Evolutionary conservation across 2,797 vertebrate genomes (phyloP), one percentile per base, ranked within the genome.

Genomic region (Danio albolineatus): DNA sequence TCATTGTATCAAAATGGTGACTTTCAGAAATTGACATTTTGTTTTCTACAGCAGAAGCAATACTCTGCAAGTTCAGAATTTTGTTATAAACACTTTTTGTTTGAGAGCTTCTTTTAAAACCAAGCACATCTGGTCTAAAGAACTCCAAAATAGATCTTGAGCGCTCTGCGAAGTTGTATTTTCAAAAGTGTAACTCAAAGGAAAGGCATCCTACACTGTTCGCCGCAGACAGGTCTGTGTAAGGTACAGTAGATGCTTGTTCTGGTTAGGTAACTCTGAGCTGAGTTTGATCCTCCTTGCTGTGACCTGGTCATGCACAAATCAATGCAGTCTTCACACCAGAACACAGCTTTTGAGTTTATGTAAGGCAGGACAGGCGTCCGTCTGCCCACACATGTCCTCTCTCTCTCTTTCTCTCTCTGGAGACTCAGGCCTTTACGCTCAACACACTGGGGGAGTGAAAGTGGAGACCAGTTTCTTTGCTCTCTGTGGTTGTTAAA

Each of bases 281-380:
- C 41, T 48, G 85, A 54, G 69, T 88, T 88, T 83, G 76, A 81
- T 87, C 85, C 41, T 80, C 64, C 78, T 57, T 83, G 60, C 81
- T 81, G 44, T 76, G 86, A 77, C 78, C 78, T 86, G 79, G 87
- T 85, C 88, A 70, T 83, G 83, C 75, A 87, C 83, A 82, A 87
- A 91, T 91, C 89, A 44, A 91, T 90, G 83, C 84, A 89, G 78
- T 88, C 83, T 86, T 81, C 86, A 64, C 76, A 73, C 76, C 48
- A 66, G 80, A 75, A 74, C 64, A 79, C 84, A 85, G 75, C 81
- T 89, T 89, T 83, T 74, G 77, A 81, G 85, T 86, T 92, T 91
- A 90, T 88, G 81, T 91, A 91, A 91, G 80, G 44, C 84, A 86
- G 78, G 87, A 86, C 74, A 76, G 78, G 89, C 90, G 64, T 84